phyloP scores from a whole-genome alignment of 2,888 invertebrate genomes.

The Chaetogeoica ovagalla region DNA sequence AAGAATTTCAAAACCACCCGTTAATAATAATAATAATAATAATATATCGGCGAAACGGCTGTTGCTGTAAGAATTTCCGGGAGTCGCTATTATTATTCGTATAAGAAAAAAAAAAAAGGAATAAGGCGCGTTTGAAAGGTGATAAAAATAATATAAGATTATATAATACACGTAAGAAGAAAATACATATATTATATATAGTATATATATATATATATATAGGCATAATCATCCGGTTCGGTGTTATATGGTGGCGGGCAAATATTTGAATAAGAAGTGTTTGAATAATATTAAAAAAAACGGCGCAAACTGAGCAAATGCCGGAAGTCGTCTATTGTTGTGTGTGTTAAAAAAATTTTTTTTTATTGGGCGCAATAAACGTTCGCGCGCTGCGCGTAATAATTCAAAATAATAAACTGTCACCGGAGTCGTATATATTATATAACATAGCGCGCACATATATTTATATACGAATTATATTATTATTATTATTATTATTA shows the following conservation, averaged over 20 bases:
- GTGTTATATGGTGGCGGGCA: slow-evolving; percentile 7
- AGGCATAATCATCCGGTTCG: slow-evolving; percentile 39
- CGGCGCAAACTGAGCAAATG: slow-evolving; percentile 38
- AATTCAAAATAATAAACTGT: slow-evolving; percentile 36
- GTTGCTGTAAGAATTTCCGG: too few species aligned
- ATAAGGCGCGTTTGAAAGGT: slow-evolving; percentile 35
- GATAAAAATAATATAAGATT: slow-evolving; percentile 47
- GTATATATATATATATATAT: too few species aligned
- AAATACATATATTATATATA: too few species aligned
- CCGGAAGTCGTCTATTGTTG: slow-evolving; percentile 49
- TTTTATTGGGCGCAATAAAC: slow-evolving; percentile 44
- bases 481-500: too few species aligned
- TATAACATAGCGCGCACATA: too few species aligned
- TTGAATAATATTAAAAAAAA: slow-evolving; percentile 46
- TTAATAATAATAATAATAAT: background rate
- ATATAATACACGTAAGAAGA: slow-evolving; percentile 41
- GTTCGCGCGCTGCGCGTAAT: background rate
- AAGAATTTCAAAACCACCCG: too few species aligned
- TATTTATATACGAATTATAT: background rate
- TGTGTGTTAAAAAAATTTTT: slow-evolving; percentile 17
- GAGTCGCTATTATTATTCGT: background rate
- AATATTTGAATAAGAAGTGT: slow-evolving; percentile 50
- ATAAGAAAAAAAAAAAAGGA: background rate
- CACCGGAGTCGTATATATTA: background rate
- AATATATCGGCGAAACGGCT: background rate